These are phyloP conservation scores for Ichneumoninae sp. DNA, from an alignment of 2,888 invertebrate genomes.

Conservation along the genomic window DNA sequence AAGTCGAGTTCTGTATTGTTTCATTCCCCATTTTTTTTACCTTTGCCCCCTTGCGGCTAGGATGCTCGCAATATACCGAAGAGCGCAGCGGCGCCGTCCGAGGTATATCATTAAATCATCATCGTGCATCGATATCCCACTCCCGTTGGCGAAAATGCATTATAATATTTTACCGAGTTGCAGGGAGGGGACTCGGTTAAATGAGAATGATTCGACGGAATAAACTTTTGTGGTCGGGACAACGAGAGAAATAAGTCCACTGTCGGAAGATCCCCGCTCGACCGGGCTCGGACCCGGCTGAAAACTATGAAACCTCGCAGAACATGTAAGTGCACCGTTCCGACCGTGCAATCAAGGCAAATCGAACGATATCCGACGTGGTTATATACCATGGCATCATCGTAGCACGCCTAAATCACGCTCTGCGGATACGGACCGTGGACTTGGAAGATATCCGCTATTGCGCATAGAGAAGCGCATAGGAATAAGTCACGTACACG, in stretches of 20 bases:
- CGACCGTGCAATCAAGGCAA: conserved; percentile 56
- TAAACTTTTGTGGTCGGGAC: conserved; percentile 35
- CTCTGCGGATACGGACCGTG: conserved; percentile 27
- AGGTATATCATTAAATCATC: not conserved
- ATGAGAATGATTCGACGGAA: conserved; percentile 49
- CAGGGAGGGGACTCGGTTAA: not conserved
- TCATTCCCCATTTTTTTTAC: not conserved
- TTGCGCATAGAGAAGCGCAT: conserved; percentile 63
- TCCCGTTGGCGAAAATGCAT: conserved; percentile 3
- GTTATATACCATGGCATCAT: conserved; percentile 29
- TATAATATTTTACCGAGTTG: conserved; percentile 20
- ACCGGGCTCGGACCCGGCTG: not conserved
- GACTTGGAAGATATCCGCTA: conserved; percentile 25
- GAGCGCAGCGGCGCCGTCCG: not conserved
- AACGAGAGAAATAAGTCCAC: conserved; percentile 37
- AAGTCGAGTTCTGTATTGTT: not conserved
- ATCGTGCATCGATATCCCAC: not conserved
- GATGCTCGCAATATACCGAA: not conserved
- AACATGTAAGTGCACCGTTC: conserved; percentile 33
- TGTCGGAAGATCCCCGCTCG: conserved; percentile 24
- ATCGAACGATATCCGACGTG: conserved; percentile 60
- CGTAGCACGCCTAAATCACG: conserved; percentile 41
- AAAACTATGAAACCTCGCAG: conserved; percentile 21
- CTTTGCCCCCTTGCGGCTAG: not conserved
- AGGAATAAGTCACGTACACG: conserved; percentile 77